Percentiles rank a stretch among this genome's conserved stretches.
phyloP scores from a whole-genome alignment of 2,888 invertebrate species.

The Germaria angustata region DNA sequence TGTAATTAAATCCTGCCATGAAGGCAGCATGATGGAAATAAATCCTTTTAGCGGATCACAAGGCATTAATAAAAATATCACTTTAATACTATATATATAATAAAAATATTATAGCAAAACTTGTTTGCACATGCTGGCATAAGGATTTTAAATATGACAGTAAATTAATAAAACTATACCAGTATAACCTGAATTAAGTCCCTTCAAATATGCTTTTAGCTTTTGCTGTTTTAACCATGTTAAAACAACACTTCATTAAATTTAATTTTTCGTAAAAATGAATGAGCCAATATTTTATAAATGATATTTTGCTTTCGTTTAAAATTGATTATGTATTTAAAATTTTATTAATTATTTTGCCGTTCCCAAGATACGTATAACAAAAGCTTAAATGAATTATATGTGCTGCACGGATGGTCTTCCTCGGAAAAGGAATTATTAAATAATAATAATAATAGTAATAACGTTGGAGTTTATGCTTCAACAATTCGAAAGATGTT shows the following conservation, averaged over 20 bases:
- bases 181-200: slow-evolving; percentile 14
- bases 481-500: too few species aligned
- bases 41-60: slow-evolving; percentile 38
- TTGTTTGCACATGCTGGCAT: background rate
- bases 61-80: slow-evolving; percentile 15
- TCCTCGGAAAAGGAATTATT: background rate
- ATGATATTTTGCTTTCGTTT: background rate
- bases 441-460: too few species aligned
- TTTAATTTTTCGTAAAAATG: background rate
- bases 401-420: background rate
- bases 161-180: slow-evolving; percentile 7
- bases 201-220: background rate
- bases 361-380: too few species aligned
- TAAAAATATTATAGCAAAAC: background rate
- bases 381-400: background rate
- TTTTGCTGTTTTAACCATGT: background rate
- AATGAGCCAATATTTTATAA: slow-evolving; percentile 3
- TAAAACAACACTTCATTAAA: background rate
- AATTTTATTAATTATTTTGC: slow-evolving; percentile 1
- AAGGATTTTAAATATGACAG: background rate
- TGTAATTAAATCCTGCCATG: background rate
- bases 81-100: slow-evolving; percentile 3
- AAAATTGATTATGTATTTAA: background rate
- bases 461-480: too few species aligned
- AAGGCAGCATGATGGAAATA: background rate